These are phyloP conservation scores for Microcebus murinus DNA, from an alignment of 2,113 vertebrate species.

Conservation along the genomic window DNA sequence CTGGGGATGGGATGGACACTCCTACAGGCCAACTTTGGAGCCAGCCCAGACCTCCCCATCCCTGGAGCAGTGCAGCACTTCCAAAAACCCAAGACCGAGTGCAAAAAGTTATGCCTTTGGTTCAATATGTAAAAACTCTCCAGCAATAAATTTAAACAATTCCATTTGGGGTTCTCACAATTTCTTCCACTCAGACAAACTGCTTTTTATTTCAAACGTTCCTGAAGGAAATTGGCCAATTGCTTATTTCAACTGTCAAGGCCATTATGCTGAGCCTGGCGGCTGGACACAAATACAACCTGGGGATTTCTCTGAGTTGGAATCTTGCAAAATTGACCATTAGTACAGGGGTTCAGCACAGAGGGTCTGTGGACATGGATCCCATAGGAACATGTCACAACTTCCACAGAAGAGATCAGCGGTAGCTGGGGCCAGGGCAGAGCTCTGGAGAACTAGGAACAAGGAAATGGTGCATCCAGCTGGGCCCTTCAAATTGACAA, in stretches of 20 bases:
- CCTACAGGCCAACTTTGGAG: neutral
- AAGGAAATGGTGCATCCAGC: neutral
- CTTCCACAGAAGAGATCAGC: neutral
- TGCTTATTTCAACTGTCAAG: constrained; percentile 76
- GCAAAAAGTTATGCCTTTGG: constrained; percentile 69
- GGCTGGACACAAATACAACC: constrained; percentile 62
- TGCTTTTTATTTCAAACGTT: constrained; percentile 79
- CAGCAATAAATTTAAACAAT: constrained; percentile 82
- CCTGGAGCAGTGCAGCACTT: constrained; percentile 29
- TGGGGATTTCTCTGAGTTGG: constrained; percentile 57
- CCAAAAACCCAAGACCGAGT: constrained; percentile 12
- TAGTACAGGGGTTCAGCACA: neutral
- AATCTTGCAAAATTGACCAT: constrained; percentile 2
- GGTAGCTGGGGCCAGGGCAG: neutral
- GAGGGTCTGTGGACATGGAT: neutral
- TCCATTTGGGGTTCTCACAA: constrained; percentile 76
- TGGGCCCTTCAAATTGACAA: neutral
- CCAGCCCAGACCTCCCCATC: neutral
- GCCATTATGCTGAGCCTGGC: constrained; percentile 64
- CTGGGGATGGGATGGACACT: neutral
- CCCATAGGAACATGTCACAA: neutral
- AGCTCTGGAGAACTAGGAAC: neutral
- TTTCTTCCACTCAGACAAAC: constrained; percentile 79
- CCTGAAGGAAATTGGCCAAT: constrained; percentile 80
- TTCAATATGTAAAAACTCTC: constrained; percentile 77